A percentile compares a stretch with the other conserved stretches of the same genome.
phyloP scores from a whole-genome alignment of 2,888 invertebrate species.

The Odontomyia ornata region DNA sequence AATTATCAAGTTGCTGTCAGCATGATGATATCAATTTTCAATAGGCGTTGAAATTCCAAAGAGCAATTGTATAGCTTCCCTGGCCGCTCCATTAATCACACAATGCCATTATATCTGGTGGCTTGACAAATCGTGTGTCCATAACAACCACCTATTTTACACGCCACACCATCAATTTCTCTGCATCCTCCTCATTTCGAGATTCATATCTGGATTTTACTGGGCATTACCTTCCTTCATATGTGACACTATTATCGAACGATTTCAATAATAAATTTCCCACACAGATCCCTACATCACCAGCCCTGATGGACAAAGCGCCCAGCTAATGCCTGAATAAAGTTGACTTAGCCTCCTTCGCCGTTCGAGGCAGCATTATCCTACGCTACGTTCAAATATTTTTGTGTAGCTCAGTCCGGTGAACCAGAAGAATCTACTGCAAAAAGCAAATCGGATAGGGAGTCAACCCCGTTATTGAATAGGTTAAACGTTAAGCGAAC shows the following conservation, averaged over 20 bases:
- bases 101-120: constrained; percentile 8
- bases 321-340: not conserved
- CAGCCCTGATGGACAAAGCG: not conserved
- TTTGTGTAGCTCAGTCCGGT: not conserved
- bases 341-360: not conserved
- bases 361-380: not conserved
- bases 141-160: constrained; percentile 8
- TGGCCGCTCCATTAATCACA: not conserved
- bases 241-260: constrained; percentile 27
- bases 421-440: not conserved
- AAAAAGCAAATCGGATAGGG: not conserved
- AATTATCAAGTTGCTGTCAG: too few species aligned
- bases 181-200: constrained; percentile 18
- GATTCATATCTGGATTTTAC: constrained; percentile 41
- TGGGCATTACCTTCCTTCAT: constrained; percentile 25
- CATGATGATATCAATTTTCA: not conserved
- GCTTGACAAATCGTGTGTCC: constrained; percentile 26
- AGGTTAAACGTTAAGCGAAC: constrained; percentile 12
- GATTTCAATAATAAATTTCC: constrained; percentile 33
- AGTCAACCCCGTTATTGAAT: constrained; percentile 22
- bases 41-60: constrained; percentile 1
- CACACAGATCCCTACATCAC: not conserved
- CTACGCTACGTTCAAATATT: not conserved
- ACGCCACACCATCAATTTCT: constrained; percentile 11
- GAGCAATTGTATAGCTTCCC: not conserved